Evolutionary conservation across 1,140 invertebrate species (phyloP).

Genomic region (Cydia strobilella): DNA sequence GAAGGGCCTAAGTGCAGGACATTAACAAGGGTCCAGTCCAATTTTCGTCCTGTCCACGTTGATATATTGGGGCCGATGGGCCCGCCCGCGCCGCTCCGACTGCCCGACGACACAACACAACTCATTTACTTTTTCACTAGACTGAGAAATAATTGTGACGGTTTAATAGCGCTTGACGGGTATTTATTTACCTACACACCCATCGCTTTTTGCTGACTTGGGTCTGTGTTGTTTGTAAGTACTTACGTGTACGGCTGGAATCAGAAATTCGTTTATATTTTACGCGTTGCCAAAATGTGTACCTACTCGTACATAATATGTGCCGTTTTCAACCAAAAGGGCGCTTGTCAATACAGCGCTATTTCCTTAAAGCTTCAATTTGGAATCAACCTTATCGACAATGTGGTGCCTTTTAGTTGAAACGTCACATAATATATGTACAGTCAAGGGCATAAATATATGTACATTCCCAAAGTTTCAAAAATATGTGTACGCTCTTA

Average conservation of each 20-base stretch:
- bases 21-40: constrained; percentile 79
- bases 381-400: no score
- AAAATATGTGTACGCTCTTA: no score
- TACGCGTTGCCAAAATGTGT: no score
- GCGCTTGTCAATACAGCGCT: no score
- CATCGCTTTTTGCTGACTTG: neutral
- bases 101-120: constrained; percentile 62
- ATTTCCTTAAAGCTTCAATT: no score
- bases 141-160: constrained; percentile 40
- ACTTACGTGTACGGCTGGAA: no score
- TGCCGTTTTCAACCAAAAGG: no score
- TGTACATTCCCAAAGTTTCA: no score
- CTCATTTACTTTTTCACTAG: constrained; percentile 66
- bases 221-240: neutral
- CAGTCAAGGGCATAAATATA: no score
- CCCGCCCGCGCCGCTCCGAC: constrained; percentile 48
- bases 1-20: constrained; percentile 72
- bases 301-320: no score
- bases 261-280: neutral
- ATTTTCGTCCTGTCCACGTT: constrained; percentile 78
- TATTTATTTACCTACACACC: neutral
- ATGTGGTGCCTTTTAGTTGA: no score
- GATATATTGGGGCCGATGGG: constrained; percentile 73
- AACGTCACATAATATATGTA: no score
- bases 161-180: constrained; percentile 1